Base-by-base conservation (phyloP, 1,140 invertebrate genomes). In the Lethrus apterus region DNA sequence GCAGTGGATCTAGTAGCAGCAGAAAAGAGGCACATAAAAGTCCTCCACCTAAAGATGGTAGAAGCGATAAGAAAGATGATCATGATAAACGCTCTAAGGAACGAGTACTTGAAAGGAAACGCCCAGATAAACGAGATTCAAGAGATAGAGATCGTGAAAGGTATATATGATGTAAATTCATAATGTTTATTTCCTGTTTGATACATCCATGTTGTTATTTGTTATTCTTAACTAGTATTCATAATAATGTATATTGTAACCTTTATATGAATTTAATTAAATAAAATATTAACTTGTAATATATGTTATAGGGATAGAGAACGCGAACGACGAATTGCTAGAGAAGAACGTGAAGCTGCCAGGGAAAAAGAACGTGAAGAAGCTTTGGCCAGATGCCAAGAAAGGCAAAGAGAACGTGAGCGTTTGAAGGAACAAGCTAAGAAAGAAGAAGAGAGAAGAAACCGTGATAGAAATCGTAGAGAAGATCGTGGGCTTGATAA, bases 331-430 rank as follows among this genome's bases (percentile, higher is more conserved):
- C 50, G 69, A 7, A 48, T 67, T 17, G 64, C 70, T 9, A 59
- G 71, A 7, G 65, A 67, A 20, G 67, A 71, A 44, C 59, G 71
- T 2, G 71, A 75, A 51, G 69, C 72, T 0, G 71, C 71, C 1
- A 56, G 73, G 11, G 71, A 77, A 47, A 76, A 75, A 54, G 73
- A 76, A 53, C 63, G 74, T 54, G 70, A 80, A 63, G 74, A 76
- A 48, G 72, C 72, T 0, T 57, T 75, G 44, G 73, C 73, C 0
- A 64, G 75, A 20, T 71, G 72, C 48, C 73, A 76, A 54, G 74
- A 76, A 46, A 64, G 73, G 5, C 73, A 76, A 48, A 69, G 79
- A 43, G 79, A 80, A 45, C 66, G 79, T 3, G 79, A 81, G 50
- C 68, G 80, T 46, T 63, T 75, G 49, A 43, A 69, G 55, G 55